Conservation (phyloP, 2,113 vertebrate species). For the Bos taurus region ARS-UCD2.0 NC_037350.1:46854001-46854500, state of each 20-base stretch:
- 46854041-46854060: neutral
- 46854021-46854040: rapidly evolving
- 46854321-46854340: neutral
- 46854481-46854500: slow-evolving; percentile 75
- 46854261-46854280: neutral
- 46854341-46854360: neutral
- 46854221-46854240: neutral
- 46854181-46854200: neutral
- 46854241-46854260: rapidly evolving
- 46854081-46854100: rapidly evolving
- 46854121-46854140: too few species aligned
- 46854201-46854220: neutral
- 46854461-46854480: slow-evolving; percentile 65
- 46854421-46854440: slow-evolving; percentile 47
- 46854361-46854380: neutral
- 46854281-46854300: neutral
- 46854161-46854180: neutral
- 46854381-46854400: neutral
- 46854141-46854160: too few species aligned
- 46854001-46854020: neutral
- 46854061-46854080: neutral
- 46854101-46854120: rapidly evolving
- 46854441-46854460: slow-evolving; percentile 64
- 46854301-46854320: neutral
- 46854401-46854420: slow-evolving; percentile 39